Conservation (phyloP, 2,888 invertebrate species). For the Anthoptus insignis region DNA sequence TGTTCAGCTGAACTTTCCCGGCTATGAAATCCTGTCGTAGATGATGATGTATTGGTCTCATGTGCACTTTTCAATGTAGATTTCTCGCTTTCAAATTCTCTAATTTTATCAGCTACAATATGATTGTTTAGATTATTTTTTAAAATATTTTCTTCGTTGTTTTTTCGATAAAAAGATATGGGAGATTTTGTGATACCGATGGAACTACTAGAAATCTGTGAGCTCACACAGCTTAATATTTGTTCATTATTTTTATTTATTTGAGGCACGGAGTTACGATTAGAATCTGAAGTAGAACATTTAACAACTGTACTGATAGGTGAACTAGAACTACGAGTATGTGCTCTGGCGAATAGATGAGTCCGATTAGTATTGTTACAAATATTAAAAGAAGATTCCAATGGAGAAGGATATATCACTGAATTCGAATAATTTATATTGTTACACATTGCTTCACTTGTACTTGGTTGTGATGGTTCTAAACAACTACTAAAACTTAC, state of each 20-base stretch:
- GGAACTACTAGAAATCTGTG: slow-evolving; percentile 75
- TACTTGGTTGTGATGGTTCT: slow-evolving; percentile 87
- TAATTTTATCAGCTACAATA: slow-evolving; percentile 74
- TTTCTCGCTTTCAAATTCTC: slow-evolving; percentile 80
- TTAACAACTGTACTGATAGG: slow-evolving; percentile 10
- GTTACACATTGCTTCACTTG: slow-evolving; percentile 55
- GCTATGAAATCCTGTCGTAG: slow-evolving; percentile 85
- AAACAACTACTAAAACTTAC: slow-evolving; percentile 91
- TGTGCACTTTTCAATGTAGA: slow-evolving; percentile 62
- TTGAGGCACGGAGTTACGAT: slow-evolving; percentile 46
- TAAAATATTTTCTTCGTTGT: slow-evolving; percentile 69
- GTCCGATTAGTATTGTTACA: neutral
- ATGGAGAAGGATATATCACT: slow-evolving; percentile 45
- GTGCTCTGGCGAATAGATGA: neutral
- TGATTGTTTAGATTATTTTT: slow-evolving; percentile 80
- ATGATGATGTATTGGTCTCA: slow-evolving; percentile 69
- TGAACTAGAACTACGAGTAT: slow-evolving; percentile 22
- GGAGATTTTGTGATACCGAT: slow-evolving; percentile 70
- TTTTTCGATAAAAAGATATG: slow-evolving; percentile 82
- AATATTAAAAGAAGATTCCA: neutral
- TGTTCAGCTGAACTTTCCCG: slow-evolving; percentile 89
- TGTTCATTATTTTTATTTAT: slow-evolving; percentile 55
- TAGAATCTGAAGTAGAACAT: slow-evolving; percentile 7
- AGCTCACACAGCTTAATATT: slow-evolving; percentile 66
- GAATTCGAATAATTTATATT: slow-evolving; percentile 50